Conservation (phyloP, 2,888 invertebrate genomes). For the Bombyx huttoni region DNA sequence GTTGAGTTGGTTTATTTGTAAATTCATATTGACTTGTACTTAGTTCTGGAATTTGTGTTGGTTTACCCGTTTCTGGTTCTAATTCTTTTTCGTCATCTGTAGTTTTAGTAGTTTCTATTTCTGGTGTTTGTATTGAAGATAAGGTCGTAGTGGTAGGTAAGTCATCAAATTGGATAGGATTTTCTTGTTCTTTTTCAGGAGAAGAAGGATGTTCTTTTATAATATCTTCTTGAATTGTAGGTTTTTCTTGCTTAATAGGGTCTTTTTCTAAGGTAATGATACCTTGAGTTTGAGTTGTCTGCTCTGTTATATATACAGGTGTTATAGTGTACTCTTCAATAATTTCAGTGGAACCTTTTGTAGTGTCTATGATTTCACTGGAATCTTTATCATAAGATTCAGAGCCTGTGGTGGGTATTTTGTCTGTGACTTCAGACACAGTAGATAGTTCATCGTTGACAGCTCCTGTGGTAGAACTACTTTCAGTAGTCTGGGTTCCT, state of each 20-base stretch:
- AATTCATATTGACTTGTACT: constrained; percentile 1
- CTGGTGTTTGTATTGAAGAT: neutral
- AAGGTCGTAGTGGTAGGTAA: neutral
- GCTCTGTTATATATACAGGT: neutral
- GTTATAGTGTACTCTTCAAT: neutral
- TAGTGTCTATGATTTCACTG: neutral
- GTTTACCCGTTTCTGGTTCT: constrained; percentile 2
- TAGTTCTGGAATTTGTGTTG: neutral
- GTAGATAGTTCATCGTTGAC: neutral
- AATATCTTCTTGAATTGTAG: neutral
- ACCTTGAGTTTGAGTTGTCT: neutral
- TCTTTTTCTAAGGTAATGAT: neutral
- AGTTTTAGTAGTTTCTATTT: neutral
- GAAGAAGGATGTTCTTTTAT: neutral
- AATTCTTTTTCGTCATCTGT: constrained; percentile 1
- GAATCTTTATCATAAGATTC: neutral
- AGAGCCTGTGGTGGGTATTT: neutral
- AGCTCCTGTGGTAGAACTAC: neutral
- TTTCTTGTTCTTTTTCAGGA: neutral
- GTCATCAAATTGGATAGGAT: neutral
- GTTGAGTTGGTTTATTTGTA: too few relatives aligned
- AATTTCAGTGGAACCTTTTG: neutral
- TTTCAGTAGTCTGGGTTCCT: neutral
- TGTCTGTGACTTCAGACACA: neutral
- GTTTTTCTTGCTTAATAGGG: neutral